Evolutionary conservation across 2,888 invertebrate genomes (phyloP).

Genomic region (Mythimna loreyi): DNA sequence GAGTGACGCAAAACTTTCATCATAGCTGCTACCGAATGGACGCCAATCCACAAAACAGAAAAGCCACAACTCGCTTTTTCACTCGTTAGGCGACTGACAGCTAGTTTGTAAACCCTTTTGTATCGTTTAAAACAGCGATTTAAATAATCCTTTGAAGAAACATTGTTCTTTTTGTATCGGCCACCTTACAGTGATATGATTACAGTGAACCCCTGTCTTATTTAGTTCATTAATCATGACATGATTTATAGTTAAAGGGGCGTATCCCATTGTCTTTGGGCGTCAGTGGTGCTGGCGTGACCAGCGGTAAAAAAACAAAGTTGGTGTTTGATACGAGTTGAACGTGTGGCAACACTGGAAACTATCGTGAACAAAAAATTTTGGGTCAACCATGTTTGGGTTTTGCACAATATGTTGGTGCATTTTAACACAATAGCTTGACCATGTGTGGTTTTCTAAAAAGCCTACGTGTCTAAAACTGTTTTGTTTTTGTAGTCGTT

Average conservation of each 20-base stretch:
- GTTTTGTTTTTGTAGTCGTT: conserved; percentile 20
- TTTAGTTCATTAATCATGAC: conserved; percentile 84
- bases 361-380: conserved; percentile 53
- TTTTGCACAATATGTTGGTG: conserved; percentile 30
- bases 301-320: conserved; percentile 56
- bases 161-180: conserved; percentile 58
- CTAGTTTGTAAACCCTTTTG: conserved; percentile 44
- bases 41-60: conserved; percentile 38
- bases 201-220: conserved; percentile 72
- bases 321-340: conserved; percentile 47
- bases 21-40: conserved; percentile 3
- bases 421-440: conserved; percentile 37
- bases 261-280: conserved; percentile 71
- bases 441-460: conserved; percentile 18
- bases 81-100: conserved; percentile 34
- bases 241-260: conserved; percentile 84
- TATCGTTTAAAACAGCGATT: conserved; percentile 37
- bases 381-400: conserved; percentile 23
- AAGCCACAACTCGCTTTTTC: conserved; percentile 32
- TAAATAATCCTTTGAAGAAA: conserved; percentile 59
- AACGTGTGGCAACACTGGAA: conserved; percentile 49
- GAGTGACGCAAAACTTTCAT: conserved; percentile 37
- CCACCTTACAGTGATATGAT: conserved; percentile 67
- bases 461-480: conserved; percentile 23
- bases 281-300: conserved; percentile 54